A percentile compares a stretch with the other conserved stretches of the same genome.
Evolutionary conservation across 2,797 vertebrate species (phyloP).

Genomic region (Eospalax fontanierii): DNA sequence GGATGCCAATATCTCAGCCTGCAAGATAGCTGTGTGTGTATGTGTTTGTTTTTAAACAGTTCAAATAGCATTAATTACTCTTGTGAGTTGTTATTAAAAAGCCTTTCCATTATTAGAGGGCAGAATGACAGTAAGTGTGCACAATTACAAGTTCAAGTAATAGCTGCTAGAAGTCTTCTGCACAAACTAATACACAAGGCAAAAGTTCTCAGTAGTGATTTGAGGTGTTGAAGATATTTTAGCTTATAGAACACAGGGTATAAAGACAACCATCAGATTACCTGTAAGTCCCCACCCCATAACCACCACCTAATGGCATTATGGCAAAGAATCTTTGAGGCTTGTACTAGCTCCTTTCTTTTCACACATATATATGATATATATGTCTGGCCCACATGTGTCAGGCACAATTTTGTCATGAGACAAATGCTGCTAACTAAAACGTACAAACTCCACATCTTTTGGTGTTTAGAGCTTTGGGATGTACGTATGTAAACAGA

Average conservation of each 20-base stretch:
- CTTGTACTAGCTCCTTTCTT: background rate
- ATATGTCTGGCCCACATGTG: background rate
- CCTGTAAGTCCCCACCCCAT: background rate
- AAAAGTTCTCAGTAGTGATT: background rate
- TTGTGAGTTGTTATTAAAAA: conserved; percentile 65
- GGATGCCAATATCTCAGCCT: conserved; percentile 36
- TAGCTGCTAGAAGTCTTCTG: conserved; percentile 33
- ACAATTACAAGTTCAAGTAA: conserved; percentile 51
- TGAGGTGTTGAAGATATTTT: conserved; percentile 37
- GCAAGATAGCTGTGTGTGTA: background rate
- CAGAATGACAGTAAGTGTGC: conserved; percentile 40
- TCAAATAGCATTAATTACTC: conserved; percentile 42
- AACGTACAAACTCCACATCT: background rate
- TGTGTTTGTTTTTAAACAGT: conserved; percentile 47
- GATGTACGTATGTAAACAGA: background rate
- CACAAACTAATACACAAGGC: background rate
- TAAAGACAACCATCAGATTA: conserved; percentile 37
- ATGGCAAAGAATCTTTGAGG: background rate
- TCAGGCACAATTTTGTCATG: background rate
- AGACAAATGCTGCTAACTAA: background rate
- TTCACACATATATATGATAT: background rate
- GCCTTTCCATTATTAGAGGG: conserved; percentile 65
- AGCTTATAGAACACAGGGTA: conserved; percentile 29
- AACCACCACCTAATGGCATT: background rate
- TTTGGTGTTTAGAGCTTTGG: conserved; percentile 45